Base-by-base conservation (phyloP, 2,113 vertebrate species). In the Pelodiscus sinensis region DNA sequence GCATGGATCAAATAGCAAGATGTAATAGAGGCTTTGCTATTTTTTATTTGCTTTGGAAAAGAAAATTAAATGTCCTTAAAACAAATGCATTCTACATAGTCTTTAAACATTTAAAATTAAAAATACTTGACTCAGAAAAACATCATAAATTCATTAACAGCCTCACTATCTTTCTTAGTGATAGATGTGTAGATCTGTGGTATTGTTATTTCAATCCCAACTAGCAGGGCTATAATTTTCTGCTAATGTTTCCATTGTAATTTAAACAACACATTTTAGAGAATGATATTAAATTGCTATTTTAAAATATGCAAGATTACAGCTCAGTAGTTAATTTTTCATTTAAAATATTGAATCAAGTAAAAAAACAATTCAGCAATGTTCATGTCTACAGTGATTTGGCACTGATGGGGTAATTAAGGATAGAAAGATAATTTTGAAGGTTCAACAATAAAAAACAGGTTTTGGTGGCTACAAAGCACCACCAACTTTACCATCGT, bases 11-110 rank as follows among this genome's bases (percentile, higher is more conserved):
- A 88, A 87, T 65, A 84, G 29, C 35, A 51, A 89, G 56, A 78
- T 68, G 5, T 73, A 87, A 91, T 80, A 92, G 92, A 94, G 81
- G n/a, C 52, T 51, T 84, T 65, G 21, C 31, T 77, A 25, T 50
- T 71, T 91, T 81, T 89, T 87, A 91, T 95, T 93, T 97, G 27
- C 55, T 84, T 22, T 31, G 82, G 90, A 51, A 92, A 94, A 93
- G 71, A 90, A 89, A 95, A 92, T 85, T 87, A n/a, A 22, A 19
- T 87, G 52, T 50, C 80, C 65, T 89, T 93, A 82, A 93, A 93
- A 86, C 24, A 5, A 79, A 94, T 88, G 10, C 13, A 58, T 68
- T 65, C 87, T 92, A 83, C 44, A 50, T 93, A 81, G 29, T 89
- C 24, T 2, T 91, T 91, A 77, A 89, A 79, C 71, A 88, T 81